Evolutionary conservation across 2,888 invertebrate genomes (phyloP), one percentile per base, ranked within the genome.

Genomic region (Callimorpha dominula): DNA sequence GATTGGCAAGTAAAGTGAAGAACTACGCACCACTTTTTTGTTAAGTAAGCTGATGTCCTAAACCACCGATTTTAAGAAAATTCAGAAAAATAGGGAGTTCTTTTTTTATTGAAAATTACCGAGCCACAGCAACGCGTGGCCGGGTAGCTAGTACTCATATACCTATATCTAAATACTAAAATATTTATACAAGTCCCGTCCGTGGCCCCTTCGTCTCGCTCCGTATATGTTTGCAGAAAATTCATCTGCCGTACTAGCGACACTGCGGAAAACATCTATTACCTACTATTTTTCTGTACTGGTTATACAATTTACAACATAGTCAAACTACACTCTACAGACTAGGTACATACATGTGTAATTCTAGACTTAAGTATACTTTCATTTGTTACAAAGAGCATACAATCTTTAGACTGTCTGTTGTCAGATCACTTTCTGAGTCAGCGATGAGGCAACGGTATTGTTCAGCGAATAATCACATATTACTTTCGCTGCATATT

Each of bases 401-500:
- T 62, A 52, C 62, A 65, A 20, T 20, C 50, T 68, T 70, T 49
- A 60, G 62, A 66, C 50, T 49, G 62, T 52, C 70, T 20, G 43
- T 31, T 43, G 50, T 20, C 49, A 52, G 52, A 62, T 46, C 68
- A 15, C n/a, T 17, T 42, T 64, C 63, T 75, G 75, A 75, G 46
- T 70, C 72, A 70, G n/a, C 20, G 42, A 49, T 82, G 82, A 82
- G 77, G 82, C 69, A 84, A 82, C 68, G 20, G 65, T 72, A 83
- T 82, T 82, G 77, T 79, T 70, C 65, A 66, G 74, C 65, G 75
- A 77, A 80, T 81, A 80, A 82, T 86, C 74, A 70, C 57, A 70
- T 75, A 77, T 81, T 75, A 83, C 85, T 86, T 86, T 86, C 85
- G 81, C 84, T 81, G 70, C 74, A 72, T 76, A 75, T 50, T 68